Evolutionary conservation across 53 echinoderm and acorn worm species (phyloP).

Genomic region (Arbacia lixula): DNA sequence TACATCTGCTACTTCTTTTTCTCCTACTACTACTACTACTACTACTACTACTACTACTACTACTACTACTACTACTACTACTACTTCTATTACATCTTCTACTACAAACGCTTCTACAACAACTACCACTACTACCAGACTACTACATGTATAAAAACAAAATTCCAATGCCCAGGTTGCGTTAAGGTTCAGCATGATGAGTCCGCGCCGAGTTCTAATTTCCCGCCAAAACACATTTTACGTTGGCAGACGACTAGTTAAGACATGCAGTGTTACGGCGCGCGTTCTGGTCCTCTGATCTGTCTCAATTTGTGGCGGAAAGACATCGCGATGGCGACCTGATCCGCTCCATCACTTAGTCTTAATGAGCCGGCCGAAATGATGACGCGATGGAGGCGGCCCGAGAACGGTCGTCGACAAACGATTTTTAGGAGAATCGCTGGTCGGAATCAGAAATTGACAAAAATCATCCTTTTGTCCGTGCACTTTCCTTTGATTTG

Average conservation of each 20-base stretch:
- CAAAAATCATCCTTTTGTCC: conserved; percentile 35
- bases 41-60: conserved; percentile 54
- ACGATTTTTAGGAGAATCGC: conserved; percentile 15
- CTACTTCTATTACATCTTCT: conserved; percentile 49
- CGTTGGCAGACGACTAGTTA: no score
- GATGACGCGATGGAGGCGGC: conserved; percentile 15
- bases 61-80: conserved; percentile 54
- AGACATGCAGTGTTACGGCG: no score
- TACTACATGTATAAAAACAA: not conserved
- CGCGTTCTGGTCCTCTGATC: conserved; percentile 9
- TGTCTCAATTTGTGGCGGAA: conserved; percentile 27
- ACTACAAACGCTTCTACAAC: conserved; percentile 29
- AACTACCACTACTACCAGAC: not conserved
- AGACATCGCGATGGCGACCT: conserved; percentile 4
- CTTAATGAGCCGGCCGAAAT: conserved; percentile 36
- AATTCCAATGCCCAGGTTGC: no score
- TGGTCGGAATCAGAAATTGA: conserved; percentile 30
- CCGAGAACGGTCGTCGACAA: conserved; percentile 12
- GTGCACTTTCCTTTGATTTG: conserved; percentile 28
- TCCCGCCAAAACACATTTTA: conserved; percentile 32
- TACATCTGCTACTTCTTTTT: conserved; percentile 17
- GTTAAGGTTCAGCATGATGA: no score
- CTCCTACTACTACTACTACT: conserved; percentile 49
- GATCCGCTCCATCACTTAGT: conserved; percentile 29
- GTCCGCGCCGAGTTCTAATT: conserved; percentile 40